phyloP scores from a whole-genome alignment of 2,113 vertebrate species.

The Ochotona curzoniae region DNA sequence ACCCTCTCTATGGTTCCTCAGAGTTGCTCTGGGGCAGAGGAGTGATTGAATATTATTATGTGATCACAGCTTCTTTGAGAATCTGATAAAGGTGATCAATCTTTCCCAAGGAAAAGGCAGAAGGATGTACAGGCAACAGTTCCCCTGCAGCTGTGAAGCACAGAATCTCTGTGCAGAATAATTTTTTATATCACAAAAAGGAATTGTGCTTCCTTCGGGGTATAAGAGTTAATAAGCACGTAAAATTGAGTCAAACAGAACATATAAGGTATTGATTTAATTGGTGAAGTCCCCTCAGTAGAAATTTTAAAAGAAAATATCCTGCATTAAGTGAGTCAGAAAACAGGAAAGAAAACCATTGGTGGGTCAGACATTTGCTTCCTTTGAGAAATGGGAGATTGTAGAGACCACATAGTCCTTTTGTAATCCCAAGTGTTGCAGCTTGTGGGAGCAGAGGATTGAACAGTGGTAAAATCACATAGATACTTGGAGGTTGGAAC shows the following conservation, averaged over 20 bases:
- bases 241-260: not conserved
- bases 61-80: not conserved
- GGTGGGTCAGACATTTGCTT: not conserved
- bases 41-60: not conserved
- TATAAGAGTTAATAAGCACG: not conserved
- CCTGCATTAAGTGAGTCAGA: not conserved
- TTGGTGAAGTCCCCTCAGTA: not conserved
- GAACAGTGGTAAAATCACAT: not conserved
- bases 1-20: not conserved
- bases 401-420: not conserved
- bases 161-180: not conserved
- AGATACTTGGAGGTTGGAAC: not conserved
- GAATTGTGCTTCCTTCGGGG: not conserved
- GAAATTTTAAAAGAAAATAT: constrained; percentile 1
- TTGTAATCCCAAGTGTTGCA: not conserved
- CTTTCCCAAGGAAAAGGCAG: not conserved
- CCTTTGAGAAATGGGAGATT: not conserved
- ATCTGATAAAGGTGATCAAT: not conserved
- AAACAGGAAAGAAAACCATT: not conserved
- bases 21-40: not conserved
- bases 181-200: not conserved
- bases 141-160: not conserved
- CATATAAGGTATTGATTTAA: not conserved
- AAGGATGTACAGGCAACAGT: not conserved
- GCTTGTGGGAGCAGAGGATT: not conserved